Evolutionary conservation across 2,797 vertebrate genomes (phyloP).

Genomic region (Fringilla coelebs): DNA sequence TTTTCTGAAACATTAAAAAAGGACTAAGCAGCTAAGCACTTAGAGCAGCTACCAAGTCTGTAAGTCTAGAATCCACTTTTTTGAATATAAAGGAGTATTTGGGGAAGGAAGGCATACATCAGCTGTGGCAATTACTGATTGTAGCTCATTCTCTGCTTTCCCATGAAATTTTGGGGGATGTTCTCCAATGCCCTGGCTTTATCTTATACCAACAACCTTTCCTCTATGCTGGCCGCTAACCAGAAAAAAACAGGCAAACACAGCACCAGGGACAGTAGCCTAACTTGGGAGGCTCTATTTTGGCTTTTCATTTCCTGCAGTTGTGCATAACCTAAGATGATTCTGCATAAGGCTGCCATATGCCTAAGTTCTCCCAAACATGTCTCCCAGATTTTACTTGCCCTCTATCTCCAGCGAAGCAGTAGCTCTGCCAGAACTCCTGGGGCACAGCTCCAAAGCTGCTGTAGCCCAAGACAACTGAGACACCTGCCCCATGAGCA

Average conservation of each 20-base stretch:
- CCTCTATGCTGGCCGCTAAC: not conserved
- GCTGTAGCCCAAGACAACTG: rapidly evolving
- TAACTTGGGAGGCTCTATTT: not conserved
- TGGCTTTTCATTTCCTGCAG: not conserved
- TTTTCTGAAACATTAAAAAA: not conserved
- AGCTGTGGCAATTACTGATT: not conserved
- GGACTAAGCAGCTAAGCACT: not conserved
- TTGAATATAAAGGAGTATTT: not conserved
- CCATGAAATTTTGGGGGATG: not conserved
- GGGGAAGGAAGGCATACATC: not conserved
- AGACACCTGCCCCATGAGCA: rapidly evolving
- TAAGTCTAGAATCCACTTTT: not conserved
- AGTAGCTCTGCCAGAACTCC: not conserved
- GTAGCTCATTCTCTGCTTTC: not conserved
- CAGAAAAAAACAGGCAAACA: not conserved
- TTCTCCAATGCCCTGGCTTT: not conserved
- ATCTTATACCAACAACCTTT: not conserved
- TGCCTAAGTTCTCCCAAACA: not conserved
- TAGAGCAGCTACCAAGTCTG: not conserved
- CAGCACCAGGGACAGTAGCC: not conserved
- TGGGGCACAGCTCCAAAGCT: not conserved
- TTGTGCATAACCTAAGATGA: not conserved
- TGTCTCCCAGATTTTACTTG: not conserved
- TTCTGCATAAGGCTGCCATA: not conserved
- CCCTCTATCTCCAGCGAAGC: not conserved